A percentile compares a stretch with the other conserved stretches of the same genome.
phyloP scores from a whole-genome alignment of 2,113 vertebrate genomes.

The Vimba vimba region DNA sequence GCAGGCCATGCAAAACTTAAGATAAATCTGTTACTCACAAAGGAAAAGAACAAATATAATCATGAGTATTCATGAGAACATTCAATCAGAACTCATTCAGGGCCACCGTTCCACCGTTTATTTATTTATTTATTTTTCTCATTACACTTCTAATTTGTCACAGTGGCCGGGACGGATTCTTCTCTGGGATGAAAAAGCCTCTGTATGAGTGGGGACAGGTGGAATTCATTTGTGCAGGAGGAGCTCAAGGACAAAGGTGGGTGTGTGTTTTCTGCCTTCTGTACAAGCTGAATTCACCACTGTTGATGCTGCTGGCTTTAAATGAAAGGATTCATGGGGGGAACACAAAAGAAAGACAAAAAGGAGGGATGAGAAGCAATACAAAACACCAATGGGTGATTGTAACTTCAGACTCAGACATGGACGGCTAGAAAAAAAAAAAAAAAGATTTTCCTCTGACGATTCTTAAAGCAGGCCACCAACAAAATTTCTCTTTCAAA shows the following conservation, averaged over 20 bases:
- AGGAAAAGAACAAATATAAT: constrained; percentile 12
- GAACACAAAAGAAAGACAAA: not conserved
- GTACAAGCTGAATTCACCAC: constrained; percentile 6
- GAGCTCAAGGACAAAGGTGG: constrained; percentile 48
- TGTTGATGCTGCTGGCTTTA: constrained; percentile 26
- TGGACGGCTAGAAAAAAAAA: not conserved
- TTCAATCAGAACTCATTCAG: constrained; percentile 29
- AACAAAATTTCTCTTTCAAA: not conserved
- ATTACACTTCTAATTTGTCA: constrained; percentile 46
- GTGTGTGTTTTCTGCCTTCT: constrained; percentile 2
- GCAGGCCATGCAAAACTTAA: not conserved
- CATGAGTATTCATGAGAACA: constrained; percentile 27
- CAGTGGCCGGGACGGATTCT: not conserved
- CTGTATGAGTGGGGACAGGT: constrained; percentile 34
- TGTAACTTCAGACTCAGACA: not conserved
- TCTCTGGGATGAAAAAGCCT: constrained; percentile 25
- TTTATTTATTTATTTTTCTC: constrained; percentile 12
- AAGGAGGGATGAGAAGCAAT: constrained; percentile 28
- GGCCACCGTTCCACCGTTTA: not conserved
- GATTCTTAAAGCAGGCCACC: no score
- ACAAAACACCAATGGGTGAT: not conserved
- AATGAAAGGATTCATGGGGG: not conserved
- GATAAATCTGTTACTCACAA: not conserved
- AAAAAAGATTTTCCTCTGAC: no score
- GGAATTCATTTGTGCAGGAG: constrained; percentile 31